Evolutionary conservation across 2,113 vertebrate genomes (phyloP).

Genomic region (Condylura cristata): DNA sequence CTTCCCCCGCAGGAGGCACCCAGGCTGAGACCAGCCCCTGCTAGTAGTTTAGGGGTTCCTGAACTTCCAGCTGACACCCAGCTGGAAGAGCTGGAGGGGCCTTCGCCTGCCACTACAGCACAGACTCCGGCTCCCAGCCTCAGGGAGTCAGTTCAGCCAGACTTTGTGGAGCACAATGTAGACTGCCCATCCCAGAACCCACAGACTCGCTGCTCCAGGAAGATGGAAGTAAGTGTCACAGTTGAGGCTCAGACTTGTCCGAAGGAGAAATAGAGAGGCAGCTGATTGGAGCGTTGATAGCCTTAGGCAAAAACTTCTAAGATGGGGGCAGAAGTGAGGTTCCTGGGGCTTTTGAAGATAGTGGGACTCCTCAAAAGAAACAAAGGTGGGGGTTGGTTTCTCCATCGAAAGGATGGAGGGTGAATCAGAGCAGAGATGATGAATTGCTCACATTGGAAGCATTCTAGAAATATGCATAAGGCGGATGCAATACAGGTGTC

Average conservation of each 20-base stretch:
- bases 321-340: not conserved
- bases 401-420: not conserved
- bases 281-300: not conserved
- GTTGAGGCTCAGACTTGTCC: not conserved
- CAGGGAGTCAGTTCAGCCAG: not conserved
- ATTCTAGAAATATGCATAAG: not conserved
- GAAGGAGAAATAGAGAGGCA: not conserved
- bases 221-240: not conserved
- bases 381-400: not conserved
- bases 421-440: constrained; percentile 42
- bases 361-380: not conserved
- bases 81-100: not conserved
- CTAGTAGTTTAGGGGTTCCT: not conserved
- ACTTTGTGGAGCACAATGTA: no score
- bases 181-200: not conserved
- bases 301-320: not conserved
- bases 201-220: not conserved
- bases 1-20: constrained; percentile 58
- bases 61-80: fast-evolving
- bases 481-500: not conserved
- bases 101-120: not conserved
- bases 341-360: not conserved
- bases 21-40: not conserved
- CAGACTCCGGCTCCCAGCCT: not conserved
- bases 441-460: not conserved